Base-by-base conservation (phyloP, 2,888 invertebrate genomes). In the Ganaspis brasiliensis region DNA sequence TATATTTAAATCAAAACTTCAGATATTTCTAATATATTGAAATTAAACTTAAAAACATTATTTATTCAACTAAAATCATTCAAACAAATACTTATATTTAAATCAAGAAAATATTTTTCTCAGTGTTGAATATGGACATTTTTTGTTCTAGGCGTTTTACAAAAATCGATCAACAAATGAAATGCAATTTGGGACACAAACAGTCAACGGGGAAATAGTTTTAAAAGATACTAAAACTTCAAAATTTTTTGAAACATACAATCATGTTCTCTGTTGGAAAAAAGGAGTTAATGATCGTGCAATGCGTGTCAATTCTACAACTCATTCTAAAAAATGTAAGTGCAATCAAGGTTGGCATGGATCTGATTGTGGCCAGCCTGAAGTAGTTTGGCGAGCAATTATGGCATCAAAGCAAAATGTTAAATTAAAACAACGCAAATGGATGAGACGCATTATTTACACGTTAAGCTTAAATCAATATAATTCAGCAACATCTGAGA, bases 331-430 rank as follows among this genome's bases (percentile, higher is more conserved):
- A 24, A 87, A 84, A 83, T 95, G 95, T 82, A 89, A 92, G 16
- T 95, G 95, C 85, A 90, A 92, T 73, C 92, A 91, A n/a, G 94
- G 94, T 37, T 95, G 94, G 94, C 95, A 95, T 87, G 94, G 95
- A 1, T 91, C 91, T 9, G 94, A 95, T 83, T 95, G 95, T 85
- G 94, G 94, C 0, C 94, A 94, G 84, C 94, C 95, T 3, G 95
- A 95, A 89, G 93, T 95, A 10, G 93, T 94, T 14, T 95, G 95
- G 94, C 92, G 95, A 57, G 94, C 94, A 0, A 92, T 95, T 78
- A 92, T 95, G 90, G 93, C 94, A 21, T 92, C 93, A 16, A 92
- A 93, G 78, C 93, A 92, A 84, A 91, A 92, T 55, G 86, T 92
- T 24, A 87, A 88, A 72, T 87, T 93, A 55, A 92, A 90, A 79